These are phyloP conservation scores for Aphrophora alni DNA, from an alignment of 2,888 invertebrate species.

Conservation along the genomic window DNA sequence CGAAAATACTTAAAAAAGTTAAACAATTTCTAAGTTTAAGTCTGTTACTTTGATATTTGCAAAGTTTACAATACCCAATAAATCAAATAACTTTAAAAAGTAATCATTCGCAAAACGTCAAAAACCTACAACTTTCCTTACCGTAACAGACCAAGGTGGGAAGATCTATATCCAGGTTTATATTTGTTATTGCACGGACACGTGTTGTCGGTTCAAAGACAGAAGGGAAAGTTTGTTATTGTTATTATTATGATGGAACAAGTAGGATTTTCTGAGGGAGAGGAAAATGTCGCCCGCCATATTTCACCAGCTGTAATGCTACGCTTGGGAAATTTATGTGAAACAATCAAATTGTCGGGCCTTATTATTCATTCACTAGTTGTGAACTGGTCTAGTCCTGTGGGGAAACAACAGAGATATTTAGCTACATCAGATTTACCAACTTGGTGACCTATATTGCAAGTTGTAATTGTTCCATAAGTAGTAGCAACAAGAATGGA, in stretches of 20 bases:
- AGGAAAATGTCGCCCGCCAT: neutral
- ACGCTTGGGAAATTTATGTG: neutral
- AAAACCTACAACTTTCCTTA: too few relatives aligned
- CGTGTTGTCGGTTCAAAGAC: neutral
- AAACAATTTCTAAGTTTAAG: too few relatives aligned
- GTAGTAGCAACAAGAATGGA: too few relatives aligned
- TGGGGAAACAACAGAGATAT: neutral
- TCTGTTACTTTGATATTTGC: too few relatives aligned
- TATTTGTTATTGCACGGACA: neutral
- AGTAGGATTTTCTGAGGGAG: too few relatives aligned
- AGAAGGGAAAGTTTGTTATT: neutral
- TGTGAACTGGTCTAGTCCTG: neutral
- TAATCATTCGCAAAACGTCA: too few relatives aligned
- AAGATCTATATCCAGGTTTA: too few relatives aligned
- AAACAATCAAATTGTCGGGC: neutral
- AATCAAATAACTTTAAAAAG: too few relatives aligned
- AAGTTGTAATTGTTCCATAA: too few relatives aligned
- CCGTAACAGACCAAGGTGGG: too few relatives aligned
- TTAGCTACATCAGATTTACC: neutral
- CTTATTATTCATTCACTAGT: neutral
- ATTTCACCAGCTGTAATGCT: neutral
- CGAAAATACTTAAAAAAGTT: too few relatives aligned
- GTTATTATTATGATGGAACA: neutral
- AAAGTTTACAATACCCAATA: too few relatives aligned
- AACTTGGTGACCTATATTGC: neutral